Percentiles rank a stretch among this genome's conserved stretches.
Conservation (phyloP, 1,140 invertebrate species). For the Drosophila kepulauana region DNA sequence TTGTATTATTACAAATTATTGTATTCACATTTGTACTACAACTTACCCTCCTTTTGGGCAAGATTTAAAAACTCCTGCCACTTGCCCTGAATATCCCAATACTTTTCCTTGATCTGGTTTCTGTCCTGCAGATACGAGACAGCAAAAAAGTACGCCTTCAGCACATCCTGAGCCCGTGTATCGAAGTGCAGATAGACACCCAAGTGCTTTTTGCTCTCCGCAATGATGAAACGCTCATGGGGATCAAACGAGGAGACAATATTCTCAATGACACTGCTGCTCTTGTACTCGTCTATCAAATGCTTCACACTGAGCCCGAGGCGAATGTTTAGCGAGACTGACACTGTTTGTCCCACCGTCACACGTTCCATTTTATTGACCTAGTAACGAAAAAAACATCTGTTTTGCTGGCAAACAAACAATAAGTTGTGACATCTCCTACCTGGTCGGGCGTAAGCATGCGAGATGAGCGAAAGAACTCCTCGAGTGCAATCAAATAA, state of each 20-base stretch:
- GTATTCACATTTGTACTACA: no score
- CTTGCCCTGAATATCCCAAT: slow-evolving; percentile 85
- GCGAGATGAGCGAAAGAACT: slow-evolving; percentile 86
- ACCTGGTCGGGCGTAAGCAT: slow-evolving; percentile 85
- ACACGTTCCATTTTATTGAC: slow-evolving; percentile 88
- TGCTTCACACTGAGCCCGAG: slow-evolving; percentile 71
- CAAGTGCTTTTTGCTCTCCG: slow-evolving; percentile 76
- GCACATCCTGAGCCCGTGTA: slow-evolving; percentile 75
- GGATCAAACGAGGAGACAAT: slow-evolving; percentile 86
- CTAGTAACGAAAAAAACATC: slow-evolving; percentile 29
- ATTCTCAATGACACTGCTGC: slow-evolving; percentile 72
- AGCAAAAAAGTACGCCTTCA: slow-evolving; percentile 84
- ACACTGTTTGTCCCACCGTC: slow-evolving; percentile 86
- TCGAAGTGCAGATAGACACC: slow-evolving; percentile 84
- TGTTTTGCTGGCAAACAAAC: neutral
- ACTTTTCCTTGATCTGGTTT: slow-evolving; percentile 84
- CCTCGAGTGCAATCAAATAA: slow-evolving; percentile 88
- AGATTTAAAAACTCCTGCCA: slow-evolving; percentile 82
- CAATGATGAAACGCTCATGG: slow-evolving; percentile 84
- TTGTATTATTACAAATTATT: slow-evolving; percentile 3
- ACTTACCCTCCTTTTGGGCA: slow-evolving; percentile 73
- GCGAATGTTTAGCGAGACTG: slow-evolving; percentile 83
- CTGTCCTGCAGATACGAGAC: slow-evolving; percentile 85
- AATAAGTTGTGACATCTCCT: neutral
- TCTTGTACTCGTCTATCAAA: slow-evolving; percentile 70